Conservation (phyloP, 2,113 vertebrate species). For the Glaucomys volans region DNA sequence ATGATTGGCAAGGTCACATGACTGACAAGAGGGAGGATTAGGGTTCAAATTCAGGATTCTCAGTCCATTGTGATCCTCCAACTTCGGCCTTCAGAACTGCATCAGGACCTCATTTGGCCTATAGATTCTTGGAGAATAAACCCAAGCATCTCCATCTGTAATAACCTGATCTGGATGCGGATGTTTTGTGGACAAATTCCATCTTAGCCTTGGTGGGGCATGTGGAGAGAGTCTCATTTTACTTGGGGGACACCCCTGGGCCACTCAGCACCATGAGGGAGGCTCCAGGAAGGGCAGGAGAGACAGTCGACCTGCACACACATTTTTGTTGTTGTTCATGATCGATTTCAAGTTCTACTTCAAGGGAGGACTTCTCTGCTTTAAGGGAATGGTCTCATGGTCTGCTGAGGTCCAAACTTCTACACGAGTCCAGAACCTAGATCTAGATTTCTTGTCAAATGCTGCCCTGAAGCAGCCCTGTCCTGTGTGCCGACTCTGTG, state of each 20-base stretch:
- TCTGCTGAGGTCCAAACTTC: not conserved
- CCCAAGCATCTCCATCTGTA: not conserved
- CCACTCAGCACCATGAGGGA: not conserved
- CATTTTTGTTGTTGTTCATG: not conserved
- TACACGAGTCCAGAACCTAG: not conserved
- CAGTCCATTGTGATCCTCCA: fast-evolving
- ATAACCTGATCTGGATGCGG: not conserved
- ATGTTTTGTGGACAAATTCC: not conserved
- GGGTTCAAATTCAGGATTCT: not conserved
- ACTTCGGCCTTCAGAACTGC: not conserved
- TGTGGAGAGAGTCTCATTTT: not conserved
- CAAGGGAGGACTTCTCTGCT: not conserved
- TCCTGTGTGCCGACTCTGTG: not conserved
- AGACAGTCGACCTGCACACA: not conserved
- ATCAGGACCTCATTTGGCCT: not conserved
- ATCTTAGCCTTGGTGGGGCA: not conserved
- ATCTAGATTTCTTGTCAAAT: not conserved
- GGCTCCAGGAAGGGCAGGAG: not conserved
- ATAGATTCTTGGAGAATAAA: not conserved
- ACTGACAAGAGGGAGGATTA: not conserved
- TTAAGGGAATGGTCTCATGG: not conserved
- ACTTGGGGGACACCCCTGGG: not conserved
- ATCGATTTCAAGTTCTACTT: not conserved
- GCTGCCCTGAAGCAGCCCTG: not conserved
- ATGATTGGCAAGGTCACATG: not conserved